Conservation (phyloP, 2,888 invertebrate species). For the Polydesmus complanatus region DNA sequence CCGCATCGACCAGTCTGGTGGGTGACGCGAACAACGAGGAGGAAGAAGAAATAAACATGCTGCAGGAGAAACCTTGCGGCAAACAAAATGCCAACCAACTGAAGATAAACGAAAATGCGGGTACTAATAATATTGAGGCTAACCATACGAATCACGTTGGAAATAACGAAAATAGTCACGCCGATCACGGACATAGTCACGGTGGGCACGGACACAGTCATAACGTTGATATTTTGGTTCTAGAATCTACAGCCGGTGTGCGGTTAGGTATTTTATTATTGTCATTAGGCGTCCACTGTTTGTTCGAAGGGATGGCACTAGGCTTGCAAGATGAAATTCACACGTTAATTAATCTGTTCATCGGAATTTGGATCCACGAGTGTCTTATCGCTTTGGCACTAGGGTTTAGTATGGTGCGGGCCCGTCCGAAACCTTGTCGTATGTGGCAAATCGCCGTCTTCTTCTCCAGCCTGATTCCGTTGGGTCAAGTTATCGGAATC, state of each 20-base stretch:
- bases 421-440: constrained; percentile 19
- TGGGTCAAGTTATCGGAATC: constrained; percentile 24
- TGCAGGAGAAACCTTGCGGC: not conserved
- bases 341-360: constrained; percentile 22
- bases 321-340: constrained; percentile 25
- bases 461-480: constrained; percentile 25
- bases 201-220: constrained; percentile 19
- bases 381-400: constrained; percentile 26
- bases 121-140: not conserved
- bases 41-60: not conserved
- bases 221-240: constrained; percentile 17
- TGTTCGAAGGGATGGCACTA: constrained; percentile 29
- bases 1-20: not conserved
- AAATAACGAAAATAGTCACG: not conserved
- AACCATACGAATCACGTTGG: not conserved
- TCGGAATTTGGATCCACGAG: constrained; percentile 27
- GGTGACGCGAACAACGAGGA: not conserved
- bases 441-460: constrained; percentile 22
- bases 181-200: not conserved
- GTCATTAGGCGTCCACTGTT: constrained; percentile 26
- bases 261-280: constrained; percentile 25
- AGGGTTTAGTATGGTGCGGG: constrained; percentile 25
- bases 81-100: not conserved
- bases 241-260: constrained; percentile 17
- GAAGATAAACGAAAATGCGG: too few species aligned